Conservation (phyloP, 1,140 invertebrate genomes). For the Bombus confusus region DNA sequence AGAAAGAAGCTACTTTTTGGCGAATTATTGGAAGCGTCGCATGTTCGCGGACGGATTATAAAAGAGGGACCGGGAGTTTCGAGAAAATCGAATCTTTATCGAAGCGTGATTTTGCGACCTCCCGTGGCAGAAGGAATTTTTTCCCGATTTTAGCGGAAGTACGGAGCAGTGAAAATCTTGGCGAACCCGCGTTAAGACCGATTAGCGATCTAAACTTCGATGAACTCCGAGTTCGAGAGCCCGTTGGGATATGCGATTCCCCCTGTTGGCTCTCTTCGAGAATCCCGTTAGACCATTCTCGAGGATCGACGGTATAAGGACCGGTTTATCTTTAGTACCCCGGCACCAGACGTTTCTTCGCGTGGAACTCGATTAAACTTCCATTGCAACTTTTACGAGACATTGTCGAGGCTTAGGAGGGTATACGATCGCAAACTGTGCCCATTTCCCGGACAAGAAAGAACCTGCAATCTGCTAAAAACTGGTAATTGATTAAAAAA, state of each 20-base stretch:
- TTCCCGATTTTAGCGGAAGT: neutral
- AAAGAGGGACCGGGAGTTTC: neutral
- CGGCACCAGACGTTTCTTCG: slow-evolving; percentile 68
- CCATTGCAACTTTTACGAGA: slow-evolving; percentile 75
- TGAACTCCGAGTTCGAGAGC: slow-evolving; percentile 62
- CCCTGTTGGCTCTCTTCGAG: slow-evolving; percentile 20
- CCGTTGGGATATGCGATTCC: slow-evolving; percentile 58
- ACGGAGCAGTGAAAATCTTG: neutral
- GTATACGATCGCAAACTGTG: slow-evolving; percentile 57
- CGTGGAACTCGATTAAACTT: slow-evolving; percentile 78
- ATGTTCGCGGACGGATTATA: too few species aligned
- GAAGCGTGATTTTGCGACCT: neutral
- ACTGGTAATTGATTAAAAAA: slow-evolving; percentile 61
- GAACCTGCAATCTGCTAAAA: slow-evolving; percentile 4
- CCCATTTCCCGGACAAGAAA: neutral
- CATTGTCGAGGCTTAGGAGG: slow-evolving; percentile 65
- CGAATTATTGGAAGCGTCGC: neutral
- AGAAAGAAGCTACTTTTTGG: neutral
- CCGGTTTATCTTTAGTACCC: slow-evolving; percentile 76
- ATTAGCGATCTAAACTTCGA: slow-evolving; percentile 71
- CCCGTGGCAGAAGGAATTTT: neutral
- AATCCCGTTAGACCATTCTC: slow-evolving; percentile 63
- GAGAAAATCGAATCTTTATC: neutral
- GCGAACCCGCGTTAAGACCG: slow-evolving; percentile 61
- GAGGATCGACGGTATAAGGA: slow-evolving; percentile 66